Conservation (phyloP, 2,113 vertebrate species). For the Gorsachius goisagi region DNA sequence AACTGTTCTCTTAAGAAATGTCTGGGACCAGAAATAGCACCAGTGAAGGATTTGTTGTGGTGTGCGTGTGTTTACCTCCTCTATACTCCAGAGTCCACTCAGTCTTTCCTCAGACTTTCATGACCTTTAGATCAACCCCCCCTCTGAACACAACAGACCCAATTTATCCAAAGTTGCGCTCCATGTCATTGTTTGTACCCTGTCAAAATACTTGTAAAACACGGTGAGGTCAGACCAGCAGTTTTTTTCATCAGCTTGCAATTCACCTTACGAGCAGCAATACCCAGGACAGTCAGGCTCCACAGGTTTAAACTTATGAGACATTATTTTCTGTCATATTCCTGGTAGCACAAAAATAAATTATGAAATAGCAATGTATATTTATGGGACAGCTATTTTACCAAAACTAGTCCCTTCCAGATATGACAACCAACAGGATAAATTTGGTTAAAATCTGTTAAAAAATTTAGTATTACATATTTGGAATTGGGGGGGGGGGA, state of each 20-base stretch:
- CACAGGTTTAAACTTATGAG: neutral
- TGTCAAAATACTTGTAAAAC: neutral
- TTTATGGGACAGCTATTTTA: neutral
- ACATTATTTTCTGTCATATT: neutral
- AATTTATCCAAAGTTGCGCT: neutral
- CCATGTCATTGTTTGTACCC: neutral
- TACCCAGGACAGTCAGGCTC: neutral
- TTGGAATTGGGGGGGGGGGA: neutral
- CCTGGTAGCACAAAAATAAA: neutral
- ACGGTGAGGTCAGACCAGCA: neutral
- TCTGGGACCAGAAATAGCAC: neutral
- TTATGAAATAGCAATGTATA: neutral
- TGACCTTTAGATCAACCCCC: neutral
- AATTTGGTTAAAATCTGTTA: neutral
- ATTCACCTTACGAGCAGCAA: neutral
- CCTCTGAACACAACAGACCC: neutral
- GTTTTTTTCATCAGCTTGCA: neutral
- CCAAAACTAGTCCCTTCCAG: neutral
- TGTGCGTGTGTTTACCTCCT: neutral
- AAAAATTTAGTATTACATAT: neutral
- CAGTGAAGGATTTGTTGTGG: neutral
- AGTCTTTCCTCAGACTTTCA: neutral
- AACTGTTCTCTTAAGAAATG: neutral
- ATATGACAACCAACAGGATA: neutral
- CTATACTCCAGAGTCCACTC: accelerated